A percentile compares a stretch with the other conserved stretches of the same genome.
Evolutionary conservation across 2,113 vertebrate species (phyloP).

Genomic region (Lonchura striata): DNA sequence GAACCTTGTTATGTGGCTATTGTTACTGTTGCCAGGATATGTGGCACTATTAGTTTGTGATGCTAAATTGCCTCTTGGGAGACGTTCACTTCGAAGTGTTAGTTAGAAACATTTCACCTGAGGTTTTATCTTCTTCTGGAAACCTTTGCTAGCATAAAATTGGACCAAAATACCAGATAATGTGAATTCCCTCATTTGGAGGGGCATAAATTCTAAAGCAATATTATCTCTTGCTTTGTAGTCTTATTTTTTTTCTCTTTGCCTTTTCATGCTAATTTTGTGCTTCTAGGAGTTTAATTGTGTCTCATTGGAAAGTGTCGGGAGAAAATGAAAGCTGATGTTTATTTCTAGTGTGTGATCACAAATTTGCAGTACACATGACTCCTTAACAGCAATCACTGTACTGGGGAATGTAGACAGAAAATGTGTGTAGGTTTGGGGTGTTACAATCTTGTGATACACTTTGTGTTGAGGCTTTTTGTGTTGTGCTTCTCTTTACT

Average conservation of each 20-base stretch:
- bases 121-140: not conserved
- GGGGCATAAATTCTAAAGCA: not conserved
- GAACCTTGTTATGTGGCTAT: not conserved
- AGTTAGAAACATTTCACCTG: not conserved
- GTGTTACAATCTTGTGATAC: not conserved
- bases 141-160: not conserved
- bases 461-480: not conserved
- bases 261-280: not conserved
- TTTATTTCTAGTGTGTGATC: not conserved
- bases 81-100: not conserved
- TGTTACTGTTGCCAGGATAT: slow-evolving; percentile 29
- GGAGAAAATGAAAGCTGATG: not conserved
- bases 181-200: not conserved
- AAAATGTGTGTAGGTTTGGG: not conserved
- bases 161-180: not conserved
- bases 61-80: not conserved
- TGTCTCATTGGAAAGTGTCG: not conserved
- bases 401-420: not conserved
- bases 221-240: not conserved
- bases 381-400: not conserved
- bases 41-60: not conserved
- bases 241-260: accelerated
- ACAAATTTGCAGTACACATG: not conserved
- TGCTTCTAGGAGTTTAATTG: accelerated
- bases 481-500: not conserved